phyloP scores from a whole-genome alignment of 92 coral and sea anemone genomes.

The Porites evermanni region DNA sequence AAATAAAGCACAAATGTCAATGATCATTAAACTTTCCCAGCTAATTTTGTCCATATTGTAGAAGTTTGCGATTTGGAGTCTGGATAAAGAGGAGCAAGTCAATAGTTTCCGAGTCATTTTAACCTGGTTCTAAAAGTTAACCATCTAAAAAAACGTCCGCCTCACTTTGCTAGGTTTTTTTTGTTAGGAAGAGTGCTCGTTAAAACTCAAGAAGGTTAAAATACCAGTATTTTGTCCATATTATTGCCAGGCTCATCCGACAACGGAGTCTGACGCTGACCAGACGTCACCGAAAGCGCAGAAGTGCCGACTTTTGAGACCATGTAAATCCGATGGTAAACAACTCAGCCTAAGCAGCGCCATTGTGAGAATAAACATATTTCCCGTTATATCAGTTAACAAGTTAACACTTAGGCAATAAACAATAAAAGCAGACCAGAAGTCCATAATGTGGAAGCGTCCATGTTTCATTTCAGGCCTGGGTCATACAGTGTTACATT shows the following conservation, averaged over 20 bases:
- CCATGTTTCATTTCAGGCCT: no score
- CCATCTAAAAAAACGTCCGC: background rate
- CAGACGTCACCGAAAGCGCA: background rate
- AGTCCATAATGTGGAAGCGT: no score
- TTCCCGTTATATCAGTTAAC: background rate
- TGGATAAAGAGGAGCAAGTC: no score
- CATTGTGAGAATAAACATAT: conserved; percentile 34
- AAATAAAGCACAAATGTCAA: no score
- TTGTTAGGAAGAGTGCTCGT: background rate
- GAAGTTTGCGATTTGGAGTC: no score
- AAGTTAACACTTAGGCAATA: no score
- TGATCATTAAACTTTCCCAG: no score
- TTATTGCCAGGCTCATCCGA: conserved; percentile 41
- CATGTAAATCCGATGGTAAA: conserved; percentile 39
- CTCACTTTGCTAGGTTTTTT: background rate
- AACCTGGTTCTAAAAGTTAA: no score
- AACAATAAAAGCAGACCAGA: no score
- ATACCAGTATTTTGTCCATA: background rate
- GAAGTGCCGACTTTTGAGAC: conserved; percentile 30
- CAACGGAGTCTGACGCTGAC: background rate
- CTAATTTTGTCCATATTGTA: no score
- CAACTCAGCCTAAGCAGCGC: conserved; percentile 9
- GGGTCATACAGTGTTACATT: no score
- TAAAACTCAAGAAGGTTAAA: background rate
- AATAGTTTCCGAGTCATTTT: no score